Evolutionary conservation across 2,797 vertebrate species (phyloP).

Genomic region (Typhlichthys subterraneus): DNA sequence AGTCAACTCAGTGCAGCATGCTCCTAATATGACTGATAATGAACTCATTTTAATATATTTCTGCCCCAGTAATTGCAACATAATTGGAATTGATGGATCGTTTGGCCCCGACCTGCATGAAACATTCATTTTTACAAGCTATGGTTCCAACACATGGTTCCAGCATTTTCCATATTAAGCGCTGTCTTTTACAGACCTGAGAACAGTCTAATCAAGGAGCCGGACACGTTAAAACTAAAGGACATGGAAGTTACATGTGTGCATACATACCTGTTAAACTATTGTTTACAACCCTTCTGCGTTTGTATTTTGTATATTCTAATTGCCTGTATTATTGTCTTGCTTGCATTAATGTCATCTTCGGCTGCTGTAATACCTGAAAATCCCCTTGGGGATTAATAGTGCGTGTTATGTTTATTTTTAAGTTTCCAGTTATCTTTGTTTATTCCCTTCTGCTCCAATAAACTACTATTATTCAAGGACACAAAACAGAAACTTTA

Average conservation of each 20-base stretch:
- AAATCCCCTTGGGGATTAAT: too few relatives aligned
- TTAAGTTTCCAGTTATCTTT: too few relatives aligned
- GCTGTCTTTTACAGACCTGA: slow-evolving; percentile 48
- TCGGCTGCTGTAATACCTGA: too few relatives aligned
- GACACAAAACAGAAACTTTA: too few relatives aligned
- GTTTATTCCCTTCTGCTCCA: too few relatives aligned
- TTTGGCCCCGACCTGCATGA: slow-evolving; percentile 69
- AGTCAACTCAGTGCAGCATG: slow-evolving; percentile 34
- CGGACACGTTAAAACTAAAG: slow-evolving; percentile 42
- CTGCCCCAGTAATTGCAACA: slow-evolving; percentile 64
- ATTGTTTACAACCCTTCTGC: too few relatives aligned
- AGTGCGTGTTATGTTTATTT: too few relatives aligned
- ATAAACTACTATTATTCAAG: background rate
- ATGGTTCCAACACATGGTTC: slow-evolving; percentile 50
- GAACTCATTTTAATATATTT: slow-evolving; percentile 67
- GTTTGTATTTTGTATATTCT: background rate
- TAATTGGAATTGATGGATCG: slow-evolving; percentile 75
- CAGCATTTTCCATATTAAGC: slow-evolving; percentile 65
- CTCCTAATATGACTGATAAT: slow-evolving; percentile 64
- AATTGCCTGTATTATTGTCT: too few relatives aligned
- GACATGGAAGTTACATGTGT: too few relatives aligned
- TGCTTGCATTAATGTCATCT: too few relatives aligned
- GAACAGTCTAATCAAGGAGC: slow-evolving; percentile 57
- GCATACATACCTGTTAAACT: too few relatives aligned
- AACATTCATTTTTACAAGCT: slow-evolving; percentile 71